Base-by-base conservation (phyloP, 2,113 vertebrate species). In the Verasper variegatus region DNA sequence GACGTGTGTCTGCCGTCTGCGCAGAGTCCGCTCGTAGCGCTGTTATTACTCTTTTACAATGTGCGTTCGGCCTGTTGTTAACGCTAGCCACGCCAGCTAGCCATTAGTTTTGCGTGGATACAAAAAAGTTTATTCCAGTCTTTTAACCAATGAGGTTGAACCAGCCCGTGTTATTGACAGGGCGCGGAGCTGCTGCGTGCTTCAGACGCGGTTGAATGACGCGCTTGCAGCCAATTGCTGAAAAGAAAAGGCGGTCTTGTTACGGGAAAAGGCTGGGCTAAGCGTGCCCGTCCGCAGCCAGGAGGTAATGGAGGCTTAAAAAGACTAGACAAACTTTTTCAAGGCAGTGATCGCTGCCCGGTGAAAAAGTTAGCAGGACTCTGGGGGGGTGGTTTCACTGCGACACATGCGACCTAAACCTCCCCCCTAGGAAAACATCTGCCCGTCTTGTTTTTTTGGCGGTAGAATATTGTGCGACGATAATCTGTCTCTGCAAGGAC, bases 241-340 rank as follows among this genome's bases (percentile, higher is more conserved):
- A 20, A 40, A 23, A 76, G 54, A 23, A 55, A 54, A 89, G 94
- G 93, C 90, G 91, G 93, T 87, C 87, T 86, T 83, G 80, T 94
- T 92, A 92, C 94, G 93, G 95, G 93, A 95, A 95, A 91, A 90
- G 94, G 94, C 89, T 61, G 92, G 85, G 79, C 86, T 76, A 78
- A 76, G 52, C 62, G 21, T 74, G 68, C 49, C 58, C 68, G 77
- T 80, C 67, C 59, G 72, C 72, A 86, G 84, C 80, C 80, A 86
- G 80, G 76, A 85, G 71, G 81, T 87, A 88, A 88, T 87, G 88
- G 89, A 86, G 81, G 80, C 76, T 86, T 76, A 89, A 88, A 81
- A 66, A 85, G 82, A 51, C 47, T 18, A 51, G 40, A 81, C 68
- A 68, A 87, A 88, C 75, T 81, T 90, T 82, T 86, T 76, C 59